Percentiles rank a stretch among this genome's conserved stretches.
These are phyloP conservation scores for Sesia bembeciformis DNA, from an alignment of 2,888 invertebrate genomes.

Conservation along the genomic window DNA sequence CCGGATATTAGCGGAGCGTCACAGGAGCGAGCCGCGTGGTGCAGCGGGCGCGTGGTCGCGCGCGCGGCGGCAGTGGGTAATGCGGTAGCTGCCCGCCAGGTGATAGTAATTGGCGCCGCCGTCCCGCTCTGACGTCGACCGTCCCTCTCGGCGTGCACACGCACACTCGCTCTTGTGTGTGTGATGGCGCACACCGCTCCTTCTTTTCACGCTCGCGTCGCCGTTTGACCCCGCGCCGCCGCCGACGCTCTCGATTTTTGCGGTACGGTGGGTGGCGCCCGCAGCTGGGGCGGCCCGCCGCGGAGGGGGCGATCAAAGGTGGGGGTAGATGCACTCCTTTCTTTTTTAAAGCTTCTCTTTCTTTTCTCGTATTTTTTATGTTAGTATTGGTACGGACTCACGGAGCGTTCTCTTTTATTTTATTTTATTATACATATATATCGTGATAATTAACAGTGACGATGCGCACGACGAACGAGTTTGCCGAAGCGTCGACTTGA, in stretches of 20 bases:
- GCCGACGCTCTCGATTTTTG: slow-evolving; percentile 77
- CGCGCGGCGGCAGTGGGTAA: slow-evolving; percentile 75
- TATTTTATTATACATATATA: slow-evolving; percentile 57
- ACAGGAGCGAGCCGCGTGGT: slow-evolving; percentile 57
- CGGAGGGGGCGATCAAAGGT: slow-evolving; percentile 59
- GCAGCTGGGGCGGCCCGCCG: slow-evolving; percentile 66
- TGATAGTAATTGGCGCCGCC: slow-evolving; percentile 77
- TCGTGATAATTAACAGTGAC: slow-evolving; percentile 72
- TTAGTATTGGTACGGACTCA: slow-evolving; percentile 47
- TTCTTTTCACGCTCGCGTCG: slow-evolving; percentile 73
- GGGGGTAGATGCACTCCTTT: slow-evolving; percentile 72
- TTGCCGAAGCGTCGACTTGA: slow-evolving; percentile 60
- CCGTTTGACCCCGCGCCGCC: slow-evolving; percentile 73
- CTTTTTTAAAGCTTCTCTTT: slow-evolving; percentile 74
- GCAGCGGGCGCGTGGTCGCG: slow-evolving; percentile 75
- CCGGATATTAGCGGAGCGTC: slow-evolving; percentile 34
- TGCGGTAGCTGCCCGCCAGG: slow-evolving; percentile 78
- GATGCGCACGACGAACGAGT: slow-evolving; percentile 63
- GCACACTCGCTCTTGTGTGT: slow-evolving; percentile 50
- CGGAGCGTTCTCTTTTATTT: slow-evolving; percentile 70
- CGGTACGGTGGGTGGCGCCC: slow-evolving; percentile 78
- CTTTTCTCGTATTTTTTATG: slow-evolving; percentile 73
- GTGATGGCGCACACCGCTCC: slow-evolving; percentile 62
- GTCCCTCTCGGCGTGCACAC: slow-evolving; percentile 71
- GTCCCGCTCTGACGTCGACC: slow-evolving; percentile 66